These are phyloP conservation scores for Dendroctonus ponderosae DNA, from an alignment of 1,140 invertebrate species.

Conservation along the genomic window DNA sequence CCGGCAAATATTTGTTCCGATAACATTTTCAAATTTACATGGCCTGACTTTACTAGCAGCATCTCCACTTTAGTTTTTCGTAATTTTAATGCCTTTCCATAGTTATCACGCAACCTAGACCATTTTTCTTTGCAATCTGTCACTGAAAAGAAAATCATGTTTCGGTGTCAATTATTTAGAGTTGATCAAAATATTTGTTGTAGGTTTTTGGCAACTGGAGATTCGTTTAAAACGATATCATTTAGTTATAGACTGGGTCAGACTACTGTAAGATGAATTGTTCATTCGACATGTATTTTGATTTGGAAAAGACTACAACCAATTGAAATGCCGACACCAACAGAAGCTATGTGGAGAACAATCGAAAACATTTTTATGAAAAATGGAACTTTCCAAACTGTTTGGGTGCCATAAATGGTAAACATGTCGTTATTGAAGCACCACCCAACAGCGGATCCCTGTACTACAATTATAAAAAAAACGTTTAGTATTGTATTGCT, in stretches of 20 bases:
- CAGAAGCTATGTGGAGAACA: slow-evolving; percentile 17
- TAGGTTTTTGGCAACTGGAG: slow-evolving; percentile 16
- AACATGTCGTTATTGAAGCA: slow-evolving; percentile 48
- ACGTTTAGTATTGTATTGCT: slow-evolving; percentile 53
- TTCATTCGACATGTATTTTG: slow-evolving; percentile 21
- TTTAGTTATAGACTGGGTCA: slow-evolving; percentile 31
- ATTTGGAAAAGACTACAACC: slow-evolving; percentile 25
- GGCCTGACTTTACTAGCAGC: slow-evolving; percentile 1
- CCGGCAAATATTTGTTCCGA: no score
- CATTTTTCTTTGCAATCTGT: slow-evolving; percentile 5
- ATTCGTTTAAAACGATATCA: slow-evolving; percentile 18
- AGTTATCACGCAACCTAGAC: slow-evolving; percentile 4
- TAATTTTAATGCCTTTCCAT: slow-evolving; percentile 5
- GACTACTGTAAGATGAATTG: slow-evolving; percentile 33
- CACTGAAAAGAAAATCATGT: slow-evolving; percentile 1
- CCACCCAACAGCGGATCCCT: slow-evolving; percentile 46
- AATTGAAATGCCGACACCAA: slow-evolving; percentile 24
- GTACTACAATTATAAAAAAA: slow-evolving; percentile 53
- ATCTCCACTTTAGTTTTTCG: slow-evolving; percentile 8
- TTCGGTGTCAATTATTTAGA: no score
- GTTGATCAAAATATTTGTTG: slow-evolving; percentile 4
- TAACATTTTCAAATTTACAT: neutral
- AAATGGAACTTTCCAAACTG: slow-evolving; percentile 46
- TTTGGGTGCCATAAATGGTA: slow-evolving; percentile 53
- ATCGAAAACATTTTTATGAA: slow-evolving; percentile 40